These are phyloP conservation scores for Lutjanus argentimaculatus DNA, from an alignment of 2,797 vertebrate species.

Conservation along the genomic window DNA sequence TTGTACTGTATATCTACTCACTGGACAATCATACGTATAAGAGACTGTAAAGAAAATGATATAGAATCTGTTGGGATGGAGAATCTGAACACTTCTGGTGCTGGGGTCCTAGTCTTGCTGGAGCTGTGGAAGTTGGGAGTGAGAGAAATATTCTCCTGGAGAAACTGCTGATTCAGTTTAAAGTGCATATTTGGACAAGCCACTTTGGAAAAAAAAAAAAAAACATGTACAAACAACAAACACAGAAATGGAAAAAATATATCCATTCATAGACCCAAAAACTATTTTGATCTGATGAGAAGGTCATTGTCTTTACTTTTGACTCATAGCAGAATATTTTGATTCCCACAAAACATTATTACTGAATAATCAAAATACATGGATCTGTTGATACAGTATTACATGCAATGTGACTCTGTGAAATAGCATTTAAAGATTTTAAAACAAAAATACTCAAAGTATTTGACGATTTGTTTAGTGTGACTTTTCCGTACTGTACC, in stretches of 20 bases:
- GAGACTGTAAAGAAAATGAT: constrained; percentile 78
- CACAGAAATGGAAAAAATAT: constrained; percentile 23
- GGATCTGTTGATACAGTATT: constrained; percentile 37
- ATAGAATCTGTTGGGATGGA: constrained; percentile 62
- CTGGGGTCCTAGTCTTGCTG: constrained; percentile 68
- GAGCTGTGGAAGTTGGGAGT: constrained; percentile 66
- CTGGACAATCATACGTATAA: constrained; percentile 86
- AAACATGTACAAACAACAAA: constrained; percentile 32
- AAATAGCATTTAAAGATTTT: constrained; percentile 42
- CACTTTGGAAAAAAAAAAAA: constrained; percentile 54
- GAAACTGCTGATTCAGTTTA: constrained; percentile 64
- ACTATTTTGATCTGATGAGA: constrained; percentile 48
- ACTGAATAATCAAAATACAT: constrained; percentile 34
- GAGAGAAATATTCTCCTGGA: constrained; percentile 66
- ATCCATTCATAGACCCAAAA: constrained; percentile 42
- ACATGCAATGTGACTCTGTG: constrained; percentile 51
- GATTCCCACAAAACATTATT: constrained; percentile 52
- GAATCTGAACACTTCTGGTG: constrained; percentile 72
- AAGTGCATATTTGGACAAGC: constrained; percentile 56
- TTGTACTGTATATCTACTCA: constrained; percentile 87
- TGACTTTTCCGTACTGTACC: constrained; percentile 74
- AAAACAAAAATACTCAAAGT: constrained; percentile 39
- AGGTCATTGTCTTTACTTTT: constrained; percentile 62
- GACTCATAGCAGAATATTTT: constrained; percentile 54
- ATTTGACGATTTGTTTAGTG: constrained; percentile 63